These are phyloP conservation scores for Halocynthia roretzi DNA, from an alignment of 23 tunicate genomes.

Conservation along the genomic window DNA sequence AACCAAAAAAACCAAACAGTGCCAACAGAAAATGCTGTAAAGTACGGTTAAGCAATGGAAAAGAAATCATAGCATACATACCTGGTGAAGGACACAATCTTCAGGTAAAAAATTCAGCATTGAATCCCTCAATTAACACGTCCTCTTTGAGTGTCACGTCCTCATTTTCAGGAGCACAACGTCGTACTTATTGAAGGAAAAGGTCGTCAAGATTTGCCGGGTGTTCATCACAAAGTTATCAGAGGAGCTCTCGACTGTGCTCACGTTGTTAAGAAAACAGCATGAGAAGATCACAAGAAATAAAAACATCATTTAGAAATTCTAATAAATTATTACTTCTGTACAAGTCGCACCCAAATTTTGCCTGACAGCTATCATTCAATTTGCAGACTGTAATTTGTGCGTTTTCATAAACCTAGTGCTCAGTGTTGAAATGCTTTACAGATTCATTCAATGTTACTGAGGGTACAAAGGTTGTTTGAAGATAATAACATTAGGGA, in stretches of 20 bases:
- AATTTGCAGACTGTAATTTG: too few species aligned
- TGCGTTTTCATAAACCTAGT: too few species aligned
- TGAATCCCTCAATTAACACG: too few species aligned
- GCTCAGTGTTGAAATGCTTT: too few species aligned
- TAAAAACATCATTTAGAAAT: not conserved
- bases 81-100: constrained; percentile 90
- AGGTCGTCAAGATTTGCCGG: constrained; percentile 38
- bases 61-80: constrained; percentile 43
- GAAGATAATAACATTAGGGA: too few species aligned
- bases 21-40: constrained; percentile 79
- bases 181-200: constrained; percentile 49
- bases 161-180: constrained; percentile 54
- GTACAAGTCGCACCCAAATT: too few species aligned
- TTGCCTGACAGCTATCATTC: too few species aligned
- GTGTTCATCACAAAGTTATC: constrained; percentile 50
- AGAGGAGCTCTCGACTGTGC: constrained; percentile 71
- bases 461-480: too few species aligned
- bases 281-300: not conserved
- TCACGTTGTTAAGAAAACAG: constrained; percentile 40
- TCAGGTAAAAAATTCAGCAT: constrained; percentile 10
- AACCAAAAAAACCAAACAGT: constrained; percentile 85
- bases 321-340: too few species aligned
- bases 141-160: too few species aligned
- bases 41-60: constrained; percentile 62
- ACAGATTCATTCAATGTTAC: too few species aligned